Evolutionary conservation across 1,140 invertebrate genomes (phyloP).

Genomic region (Diachasma alloeum): DNA sequence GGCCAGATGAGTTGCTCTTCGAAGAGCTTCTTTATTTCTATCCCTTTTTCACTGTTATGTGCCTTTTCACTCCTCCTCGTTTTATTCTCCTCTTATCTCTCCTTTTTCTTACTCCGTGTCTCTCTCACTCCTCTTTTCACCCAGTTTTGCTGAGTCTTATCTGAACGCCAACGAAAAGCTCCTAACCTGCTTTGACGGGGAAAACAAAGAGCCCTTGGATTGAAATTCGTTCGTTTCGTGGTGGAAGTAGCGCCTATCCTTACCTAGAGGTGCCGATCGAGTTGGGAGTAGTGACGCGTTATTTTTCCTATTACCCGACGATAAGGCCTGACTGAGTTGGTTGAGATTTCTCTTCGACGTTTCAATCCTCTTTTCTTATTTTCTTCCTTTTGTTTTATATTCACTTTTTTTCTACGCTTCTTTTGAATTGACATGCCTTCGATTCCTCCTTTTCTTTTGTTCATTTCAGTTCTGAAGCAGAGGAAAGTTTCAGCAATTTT

Average conservation of each 20-base stretch:
- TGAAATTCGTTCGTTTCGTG: conserved; percentile 47
- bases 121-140: background rate
- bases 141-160: background rate
- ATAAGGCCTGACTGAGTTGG: conserved; percentile 37
- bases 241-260: background rate
- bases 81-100: background rate
- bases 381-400: background rate
- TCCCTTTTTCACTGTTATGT: background rate
- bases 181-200: conserved; percentile 36
- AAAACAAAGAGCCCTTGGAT: conserved; percentile 46
- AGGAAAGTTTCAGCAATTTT: too few relatives aligned
- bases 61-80: background rate
- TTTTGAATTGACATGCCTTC: background rate
- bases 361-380: conserved; percentile 30
- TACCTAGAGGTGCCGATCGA: background rate
- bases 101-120: background rate
- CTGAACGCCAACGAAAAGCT: conserved; percentile 2
- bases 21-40: background rate
- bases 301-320: conserved; percentile 45
- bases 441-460: background rate
- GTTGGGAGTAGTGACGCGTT: conserved; percentile 41
- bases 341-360: conserved; percentile 33
- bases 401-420: background rate
- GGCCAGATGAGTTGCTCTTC: background rate
- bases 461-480: too few relatives aligned